Base-by-base conservation (phyloP, 2,797 vertebrate species). In the Tinamus major region DNA sequence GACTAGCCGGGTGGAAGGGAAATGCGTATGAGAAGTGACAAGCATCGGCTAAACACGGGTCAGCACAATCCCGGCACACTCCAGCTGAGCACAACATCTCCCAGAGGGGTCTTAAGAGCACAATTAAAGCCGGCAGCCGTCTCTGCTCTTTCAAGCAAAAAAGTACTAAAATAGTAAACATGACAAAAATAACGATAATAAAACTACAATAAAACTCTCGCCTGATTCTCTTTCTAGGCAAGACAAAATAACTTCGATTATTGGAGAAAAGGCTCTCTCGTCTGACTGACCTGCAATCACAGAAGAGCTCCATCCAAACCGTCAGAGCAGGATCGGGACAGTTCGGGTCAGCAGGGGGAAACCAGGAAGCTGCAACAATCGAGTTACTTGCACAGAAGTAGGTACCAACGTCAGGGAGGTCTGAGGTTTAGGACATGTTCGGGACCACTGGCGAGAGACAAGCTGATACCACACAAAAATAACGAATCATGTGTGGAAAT, bases 21-120 rank as follows among this genome's bases (percentile, higher is more conserved):
- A 90, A 94, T 29, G 84, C 2, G 46, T 11, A 91, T 81, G 56
- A 81, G 80, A 90, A 90, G 92, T 90, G 93, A 95, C 93, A 95
- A 77, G 91, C 84, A 65, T 63, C 72, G 80, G 84, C 81, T 89
- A 85, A 95, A 95, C 95, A 41, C 1, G 81, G 92, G 80, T 46
- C 91, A 92, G 81, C 58, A 61, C 42, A 79, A 93, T 26, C 27
- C 71, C 42, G 56, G 58, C 78, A 79, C 13, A 48, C 92, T 94
- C 68, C 24, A 13, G 71, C 76, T 89, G 76, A 92, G 87, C 69
- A 89, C 78, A 86, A 49, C 70, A 74, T 77, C 42, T 85, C 93
- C 89, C 96, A 77, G 84, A 59, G 91, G 93, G 71, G 56, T 13
- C 90, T 85, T 87, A 56, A 90, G 68, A 92, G 81, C 48, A 26